Percentiles rank a stretch among this genome's conserved stretches.
These are phyloP conservation scores for Caloenas nicobarica DNA, from an alignment of 2,113 vertebrate genomes.

Conservation along the genomic window DNA sequence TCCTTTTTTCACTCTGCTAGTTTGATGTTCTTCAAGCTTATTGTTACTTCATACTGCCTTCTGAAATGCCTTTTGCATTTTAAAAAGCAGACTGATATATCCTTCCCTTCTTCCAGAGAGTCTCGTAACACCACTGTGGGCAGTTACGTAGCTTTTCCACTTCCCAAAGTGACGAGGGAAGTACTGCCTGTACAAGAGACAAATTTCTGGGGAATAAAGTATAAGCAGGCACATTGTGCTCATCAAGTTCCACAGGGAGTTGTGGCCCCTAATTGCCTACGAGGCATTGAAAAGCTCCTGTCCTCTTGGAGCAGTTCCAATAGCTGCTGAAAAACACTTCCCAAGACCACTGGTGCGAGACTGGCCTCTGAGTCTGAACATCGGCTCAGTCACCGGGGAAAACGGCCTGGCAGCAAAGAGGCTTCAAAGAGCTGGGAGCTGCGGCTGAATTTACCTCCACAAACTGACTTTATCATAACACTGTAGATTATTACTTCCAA, in stretches of 20 bases:
- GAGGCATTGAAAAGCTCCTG: background rate
- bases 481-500: background rate
- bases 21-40: background rate
- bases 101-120: background rate
- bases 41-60: background rate
- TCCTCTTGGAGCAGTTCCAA: background rate
- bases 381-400: background rate
- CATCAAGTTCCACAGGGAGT: background rate
- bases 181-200: background rate
- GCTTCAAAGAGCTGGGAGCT: background rate
- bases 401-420: background rate
- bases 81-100: background rate
- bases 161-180: background rate
- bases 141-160: background rate
- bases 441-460: background rate
- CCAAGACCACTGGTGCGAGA: background rate
- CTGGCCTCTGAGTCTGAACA: background rate
- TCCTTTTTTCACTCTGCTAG: background rate
- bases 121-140: background rate
- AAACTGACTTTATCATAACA: background rate
- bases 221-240: background rate
- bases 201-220: background rate
- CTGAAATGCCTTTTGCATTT: constrained; percentile 8
- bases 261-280: background rate
- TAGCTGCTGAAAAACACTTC: background rate